A percentile compares a stretch with the other conserved stretches of the same genome.
Conservation (phyloP, 2,797 vertebrate genomes). For the Harpagifer antarcticus region DNA sequence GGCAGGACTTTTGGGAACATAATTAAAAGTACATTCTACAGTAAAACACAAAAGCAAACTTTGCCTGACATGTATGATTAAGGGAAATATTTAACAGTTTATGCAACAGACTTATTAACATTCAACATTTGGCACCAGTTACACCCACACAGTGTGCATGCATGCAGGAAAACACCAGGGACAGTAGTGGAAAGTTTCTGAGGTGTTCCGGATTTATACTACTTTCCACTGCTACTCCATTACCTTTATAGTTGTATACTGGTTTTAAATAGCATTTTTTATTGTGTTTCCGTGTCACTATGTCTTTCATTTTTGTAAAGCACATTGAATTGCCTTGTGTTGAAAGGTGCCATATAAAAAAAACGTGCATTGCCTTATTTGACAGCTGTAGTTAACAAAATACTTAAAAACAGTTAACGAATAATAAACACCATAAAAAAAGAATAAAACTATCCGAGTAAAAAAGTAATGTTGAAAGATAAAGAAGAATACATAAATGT, state of each 20-base stretch:
- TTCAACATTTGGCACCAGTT: conserved; percentile 6
- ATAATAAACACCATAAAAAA: no score
- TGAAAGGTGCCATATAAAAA: no score
- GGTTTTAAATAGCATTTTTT: no score
- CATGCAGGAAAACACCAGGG: background rate
- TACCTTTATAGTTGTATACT: background rate
- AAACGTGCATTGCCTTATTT: no score
- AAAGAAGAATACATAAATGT: no score
- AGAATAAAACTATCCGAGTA: no score
- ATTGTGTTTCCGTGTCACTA: no score
- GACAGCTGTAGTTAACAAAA: no score
- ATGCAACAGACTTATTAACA: background rate
- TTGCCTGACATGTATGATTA: background rate
- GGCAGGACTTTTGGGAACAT: conserved; percentile 46
- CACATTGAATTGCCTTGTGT: no score
- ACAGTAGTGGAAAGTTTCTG: conserved; percentile 11
- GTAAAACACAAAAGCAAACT: background rate
- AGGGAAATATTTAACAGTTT: background rate
- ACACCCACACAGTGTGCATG: background rate
- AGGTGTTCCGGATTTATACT: background rate
- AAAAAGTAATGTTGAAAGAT: no score
- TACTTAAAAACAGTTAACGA: no score
- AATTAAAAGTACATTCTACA: conserved; percentile 3
- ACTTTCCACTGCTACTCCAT: background rate
- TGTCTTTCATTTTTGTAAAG: no score